Evolutionary conservation across 2,113 vertebrate species (phyloP).

Genomic region (Heloderma charlesbogerti): DNA sequence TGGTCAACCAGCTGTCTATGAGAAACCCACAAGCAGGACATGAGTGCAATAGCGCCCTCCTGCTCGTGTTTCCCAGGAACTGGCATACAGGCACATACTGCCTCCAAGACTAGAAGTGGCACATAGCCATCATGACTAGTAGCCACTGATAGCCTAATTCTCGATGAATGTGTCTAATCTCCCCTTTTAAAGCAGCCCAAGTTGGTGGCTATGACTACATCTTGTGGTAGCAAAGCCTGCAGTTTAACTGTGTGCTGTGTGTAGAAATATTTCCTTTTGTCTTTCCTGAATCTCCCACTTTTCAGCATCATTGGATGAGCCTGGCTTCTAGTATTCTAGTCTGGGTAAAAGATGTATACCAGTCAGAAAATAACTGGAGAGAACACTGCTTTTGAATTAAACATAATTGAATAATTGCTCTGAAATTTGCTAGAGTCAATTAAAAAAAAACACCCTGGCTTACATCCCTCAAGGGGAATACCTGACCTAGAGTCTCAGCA

Average conservation of each 20-base stretch:
- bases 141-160: too few relatives aligned
- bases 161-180: too few relatives aligned
- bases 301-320: too few relatives aligned
- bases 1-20: not conserved
- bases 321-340: accelerated
- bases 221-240: too few relatives aligned
- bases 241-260: too few relatives aligned
- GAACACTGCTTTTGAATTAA: slow-evolving; percentile 7
- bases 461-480: not conserved
- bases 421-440: not conserved
- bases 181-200: too few relatives aligned
- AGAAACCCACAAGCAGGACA: not conserved
- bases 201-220: too few relatives aligned
- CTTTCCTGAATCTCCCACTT: too few relatives aligned
- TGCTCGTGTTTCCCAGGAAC: not conserved
- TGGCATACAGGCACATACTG: not conserved
- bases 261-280: too few relatives aligned
- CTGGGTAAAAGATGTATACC: slow-evolving; percentile 20
- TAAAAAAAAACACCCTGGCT: not conserved
- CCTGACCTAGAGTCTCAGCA: not conserved
- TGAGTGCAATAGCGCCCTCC: not conserved
- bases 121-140: not conserved
- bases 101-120: not conserved
- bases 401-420: slow-evolving; percentile 23
- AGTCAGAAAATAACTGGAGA: slow-evolving; percentile 5